Percentiles rank a stretch among this genome's conserved stretches.
Evolutionary conservation across 2,888 invertebrate genomes (phyloP).

Genomic region (Brassicogethes aeneus): DNA sequence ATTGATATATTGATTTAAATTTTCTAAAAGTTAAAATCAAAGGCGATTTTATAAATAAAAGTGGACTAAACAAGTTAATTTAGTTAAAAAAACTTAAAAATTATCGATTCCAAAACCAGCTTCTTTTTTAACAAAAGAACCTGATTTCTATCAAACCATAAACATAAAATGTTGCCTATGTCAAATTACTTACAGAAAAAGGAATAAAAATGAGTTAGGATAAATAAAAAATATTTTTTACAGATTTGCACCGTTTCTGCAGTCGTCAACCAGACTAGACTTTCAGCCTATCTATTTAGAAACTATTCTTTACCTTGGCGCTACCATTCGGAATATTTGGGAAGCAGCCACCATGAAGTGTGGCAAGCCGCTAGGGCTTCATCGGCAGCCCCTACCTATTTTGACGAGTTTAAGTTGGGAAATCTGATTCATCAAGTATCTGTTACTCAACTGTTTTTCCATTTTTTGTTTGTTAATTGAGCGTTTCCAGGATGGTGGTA

Average conservation of each 20-base stretch:
- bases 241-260: constrained; percentile 70
- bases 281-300: constrained; percentile 73
- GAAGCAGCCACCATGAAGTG: constrained; percentile 56
- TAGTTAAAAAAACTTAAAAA: no score
- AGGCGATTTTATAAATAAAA: no score
- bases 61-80: no score
- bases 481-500: constrained; percentile 59
- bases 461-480: constrained; percentile 1
- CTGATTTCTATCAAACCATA: no score
- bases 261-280: constrained; percentile 62
- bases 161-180: no score
- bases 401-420: constrained; percentile 66
- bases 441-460: neutral
- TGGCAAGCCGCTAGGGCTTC: constrained; percentile 84
- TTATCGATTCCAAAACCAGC: no score
- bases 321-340: constrained; percentile 59
- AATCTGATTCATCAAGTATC: constrained; percentile 57
- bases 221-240: constrained; percentile 9
- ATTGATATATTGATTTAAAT: no score
- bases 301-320: constrained; percentile 69
- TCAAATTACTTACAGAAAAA: no score
- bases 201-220: no score
- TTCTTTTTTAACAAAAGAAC: no score
- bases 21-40: no score
- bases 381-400: constrained; percentile 86